A percentile compares a stretch with the other conserved stretches of the same genome.
phyloP scores from a whole-genome alignment of 2,113 vertebrate genomes.

The Halcyon malimbica region DNA sequence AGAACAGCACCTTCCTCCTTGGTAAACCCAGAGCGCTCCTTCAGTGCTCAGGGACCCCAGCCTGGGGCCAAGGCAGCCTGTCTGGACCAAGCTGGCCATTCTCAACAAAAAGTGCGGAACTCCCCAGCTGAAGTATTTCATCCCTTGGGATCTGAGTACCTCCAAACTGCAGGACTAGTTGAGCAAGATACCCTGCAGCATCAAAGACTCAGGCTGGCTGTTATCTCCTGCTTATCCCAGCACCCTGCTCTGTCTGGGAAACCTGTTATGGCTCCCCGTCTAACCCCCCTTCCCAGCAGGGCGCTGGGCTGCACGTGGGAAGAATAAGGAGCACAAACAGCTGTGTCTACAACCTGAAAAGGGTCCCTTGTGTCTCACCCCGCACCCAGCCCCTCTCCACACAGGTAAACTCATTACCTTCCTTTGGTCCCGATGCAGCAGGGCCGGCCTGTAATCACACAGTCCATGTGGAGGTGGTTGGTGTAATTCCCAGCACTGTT shows the following conservation, averaged over 20 bases:
- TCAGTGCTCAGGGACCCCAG: not conserved
- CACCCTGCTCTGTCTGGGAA: not conserved
- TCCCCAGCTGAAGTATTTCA: not conserved
- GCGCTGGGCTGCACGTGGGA: not conserved
- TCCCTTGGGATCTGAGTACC: not conserved
- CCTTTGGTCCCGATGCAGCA: conserved; percentile 99
- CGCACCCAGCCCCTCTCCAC: not conserved
- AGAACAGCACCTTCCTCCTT: not conserved
- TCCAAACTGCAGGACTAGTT: not conserved
- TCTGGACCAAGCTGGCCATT: not conserved
- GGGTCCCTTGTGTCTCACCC: not conserved
- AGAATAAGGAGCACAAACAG: not conserved
- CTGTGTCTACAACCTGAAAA: not conserved
- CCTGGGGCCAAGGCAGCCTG: not conserved
- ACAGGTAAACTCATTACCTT: conserved; percentile 76
- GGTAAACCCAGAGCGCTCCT: not conserved
- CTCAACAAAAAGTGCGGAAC: not conserved
- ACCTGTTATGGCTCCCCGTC: not conserved
- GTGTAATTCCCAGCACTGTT: conserved; percentile 94
- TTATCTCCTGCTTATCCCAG: not conserved
- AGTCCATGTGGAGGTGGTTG: conserved; percentile 97
- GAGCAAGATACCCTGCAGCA: not conserved
- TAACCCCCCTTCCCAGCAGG: not conserved
- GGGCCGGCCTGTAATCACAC: conserved; percentile 92
- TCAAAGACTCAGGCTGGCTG: not conserved